Evolutionary conservation across 2,888 invertebrate genomes (phyloP).

Genomic region (Nomada flava): DNA sequence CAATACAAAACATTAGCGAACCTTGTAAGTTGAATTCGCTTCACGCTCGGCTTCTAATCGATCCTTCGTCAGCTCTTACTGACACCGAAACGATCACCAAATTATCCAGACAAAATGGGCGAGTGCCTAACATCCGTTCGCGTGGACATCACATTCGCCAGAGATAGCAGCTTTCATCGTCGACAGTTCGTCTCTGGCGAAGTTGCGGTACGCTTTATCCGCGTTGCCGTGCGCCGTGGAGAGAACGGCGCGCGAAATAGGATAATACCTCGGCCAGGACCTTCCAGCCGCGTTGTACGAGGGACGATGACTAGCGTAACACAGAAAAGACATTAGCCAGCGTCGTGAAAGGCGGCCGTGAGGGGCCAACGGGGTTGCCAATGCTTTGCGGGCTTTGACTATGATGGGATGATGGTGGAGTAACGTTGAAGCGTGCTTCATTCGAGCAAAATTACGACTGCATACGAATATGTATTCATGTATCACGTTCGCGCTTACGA

Average conservation of each 20-base stretch:
- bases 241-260: slow-evolving; percentile 73
- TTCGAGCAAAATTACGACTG: slow-evolving; percentile 73
- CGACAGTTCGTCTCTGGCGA: slow-evolving; percentile 12
- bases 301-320: slow-evolving; percentile 81
- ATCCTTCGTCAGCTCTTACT: background rate
- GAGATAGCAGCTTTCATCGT: slow-evolving; percentile 7
- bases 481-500: slow-evolving; percentile 1
- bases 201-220: slow-evolving; percentile 61
- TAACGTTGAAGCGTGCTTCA: slow-evolving; percentile 68
- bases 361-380: slow-evolving; percentile 64
- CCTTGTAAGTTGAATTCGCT: too few species aligned
- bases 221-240: slow-evolving; percentile 68
- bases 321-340: slow-evolving; percentile 84
- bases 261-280: slow-evolving; percentile 78
- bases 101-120: background rate
- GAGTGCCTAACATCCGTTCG: background rate
- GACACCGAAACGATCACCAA: background rate
- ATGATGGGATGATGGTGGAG: slow-evolving; percentile 72
- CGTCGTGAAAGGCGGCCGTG: slow-evolving; percentile 71
- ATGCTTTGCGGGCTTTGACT: slow-evolving; percentile 59
- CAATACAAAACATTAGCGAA: too few species aligned
- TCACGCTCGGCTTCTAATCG: too few species aligned
- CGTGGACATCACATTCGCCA: background rate
- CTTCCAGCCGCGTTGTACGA: slow-evolving; percentile 70
- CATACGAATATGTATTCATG: slow-evolving; percentile 48